A percentile compares a stretch with the other conserved stretches of the same genome.
phyloP scores from a whole-genome alignment of 2,888 invertebrate species.

The Mycalesis mineus region DNA sequence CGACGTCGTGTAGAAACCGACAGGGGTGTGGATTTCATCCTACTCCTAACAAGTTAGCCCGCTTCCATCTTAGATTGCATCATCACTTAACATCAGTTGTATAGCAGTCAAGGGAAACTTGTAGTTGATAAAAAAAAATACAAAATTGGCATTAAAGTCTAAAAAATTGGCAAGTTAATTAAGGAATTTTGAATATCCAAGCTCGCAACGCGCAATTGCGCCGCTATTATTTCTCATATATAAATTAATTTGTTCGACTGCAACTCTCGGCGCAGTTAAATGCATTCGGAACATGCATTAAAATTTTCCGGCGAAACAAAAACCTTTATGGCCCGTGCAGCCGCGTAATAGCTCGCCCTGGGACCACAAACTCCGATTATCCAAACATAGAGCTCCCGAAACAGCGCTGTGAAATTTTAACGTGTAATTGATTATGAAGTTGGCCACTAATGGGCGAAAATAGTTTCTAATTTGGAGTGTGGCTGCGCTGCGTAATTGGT shows the following conservation, averaged over 20 bases:
- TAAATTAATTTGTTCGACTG: slow-evolving; percentile 31
- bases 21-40: too few species aligned
- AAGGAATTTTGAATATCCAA: not conserved
- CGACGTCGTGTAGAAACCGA: too few species aligned
- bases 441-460: slow-evolving; percentile 75
- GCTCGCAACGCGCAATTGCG: not conserved
- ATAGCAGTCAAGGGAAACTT: too few species aligned
- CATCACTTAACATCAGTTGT: too few species aligned
- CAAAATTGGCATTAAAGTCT: too few species aligned
- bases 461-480: slow-evolving; percentile 76
- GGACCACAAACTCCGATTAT: slow-evolving; percentile 78
- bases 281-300: slow-evolving; percentile 65
- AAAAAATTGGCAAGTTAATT: not conserved
- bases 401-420: slow-evolving; percentile 72
- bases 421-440: slow-evolving; percentile 78
- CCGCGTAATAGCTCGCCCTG: slow-evolving; percentile 69
- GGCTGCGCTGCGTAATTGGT: slow-evolving; percentile 67
- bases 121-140: too few species aligned
- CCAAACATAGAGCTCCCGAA: slow-evolving; percentile 70
- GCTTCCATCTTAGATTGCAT: too few species aligned
- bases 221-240: slow-evolving; percentile 25
- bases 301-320: slow-evolving; percentile 65
- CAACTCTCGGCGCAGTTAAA: slow-evolving; percentile 49
- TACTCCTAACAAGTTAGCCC: too few species aligned
- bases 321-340: slow-evolving; percentile 64